Evolutionary conservation across 92 coral and sea anemone species (phyloP).

Genomic region (Zoanthus sansibaricus): DNA sequence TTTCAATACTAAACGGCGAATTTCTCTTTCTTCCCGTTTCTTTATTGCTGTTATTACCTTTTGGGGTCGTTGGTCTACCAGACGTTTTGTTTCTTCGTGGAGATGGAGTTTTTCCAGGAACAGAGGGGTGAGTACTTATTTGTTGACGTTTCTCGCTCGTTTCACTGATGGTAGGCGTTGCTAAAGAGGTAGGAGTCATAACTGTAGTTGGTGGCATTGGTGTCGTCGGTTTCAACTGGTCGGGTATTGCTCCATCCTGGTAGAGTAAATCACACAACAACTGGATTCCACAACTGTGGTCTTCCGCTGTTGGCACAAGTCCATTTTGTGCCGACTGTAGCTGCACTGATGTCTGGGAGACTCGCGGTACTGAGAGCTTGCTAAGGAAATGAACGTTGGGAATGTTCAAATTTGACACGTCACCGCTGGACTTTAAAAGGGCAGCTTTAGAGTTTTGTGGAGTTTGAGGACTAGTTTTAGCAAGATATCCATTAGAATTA

Average conservation of each 20-base stretch:
- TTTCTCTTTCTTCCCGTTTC: slow-evolving; percentile 58
- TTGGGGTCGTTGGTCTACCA: slow-evolving; percentile 35
- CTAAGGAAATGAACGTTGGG: slow-evolving; percentile 8
- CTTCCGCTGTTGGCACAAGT: slow-evolving; percentile 46
- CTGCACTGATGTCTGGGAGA: slow-evolving; percentile 15
- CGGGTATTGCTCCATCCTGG: slow-evolving; percentile 77
- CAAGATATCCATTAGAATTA: background rate
- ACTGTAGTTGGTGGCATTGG: slow-evolving; percentile 32
- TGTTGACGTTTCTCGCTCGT: slow-evolving; percentile 45
- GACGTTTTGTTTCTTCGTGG: slow-evolving; percentile 14
- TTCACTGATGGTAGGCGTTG: slow-evolving; percentile 35
- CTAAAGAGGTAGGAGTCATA: slow-evolving; percentile 41
- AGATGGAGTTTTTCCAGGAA: slow-evolving; percentile 44
- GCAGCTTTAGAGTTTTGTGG: background rate
- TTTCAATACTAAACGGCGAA: slow-evolving; percentile 86
- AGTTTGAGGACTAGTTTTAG: background rate
- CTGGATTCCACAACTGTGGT: slow-evolving; percentile 81
- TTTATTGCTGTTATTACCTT: slow-evolving; percentile 18
- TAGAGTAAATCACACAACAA: slow-evolving; percentile 81
- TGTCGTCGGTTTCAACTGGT: slow-evolving; percentile 39
- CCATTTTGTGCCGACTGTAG: background rate
- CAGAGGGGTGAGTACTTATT: slow-evolving; percentile 40
- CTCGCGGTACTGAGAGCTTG: background rate
- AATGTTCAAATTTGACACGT: background rate
- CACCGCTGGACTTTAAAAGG: background rate